These are phyloP conservation scores for Watsonalla binaria DNA, from an alignment of 2,888 invertebrate species.

Conservation along the genomic window DNA sequence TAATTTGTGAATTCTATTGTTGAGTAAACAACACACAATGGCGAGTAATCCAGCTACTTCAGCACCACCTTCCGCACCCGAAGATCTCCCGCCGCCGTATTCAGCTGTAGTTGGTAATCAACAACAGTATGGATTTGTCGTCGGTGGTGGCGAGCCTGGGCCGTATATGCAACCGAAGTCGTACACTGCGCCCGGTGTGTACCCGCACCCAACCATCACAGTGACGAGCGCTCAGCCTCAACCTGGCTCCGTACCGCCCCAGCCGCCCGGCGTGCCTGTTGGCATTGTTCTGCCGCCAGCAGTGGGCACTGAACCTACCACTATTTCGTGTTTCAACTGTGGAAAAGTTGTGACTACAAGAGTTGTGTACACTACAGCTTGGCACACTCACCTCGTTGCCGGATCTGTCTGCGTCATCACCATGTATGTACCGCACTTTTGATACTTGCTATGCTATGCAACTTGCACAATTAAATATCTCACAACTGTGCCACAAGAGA, in stretches of 20 bases:
- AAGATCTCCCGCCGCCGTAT: constrained; percentile 71
- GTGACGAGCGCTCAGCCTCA: constrained; percentile 50
- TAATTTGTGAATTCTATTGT: constrained; percentile 2
- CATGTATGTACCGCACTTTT: constrained; percentile 48
- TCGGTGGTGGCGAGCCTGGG: constrained; percentile 27
- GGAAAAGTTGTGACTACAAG: constrained; percentile 67
- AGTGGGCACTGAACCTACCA: constrained; percentile 67
- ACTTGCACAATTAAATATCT: background rate
- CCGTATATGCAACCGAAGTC: constrained; percentile 48
- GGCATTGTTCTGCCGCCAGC: constrained; percentile 59
- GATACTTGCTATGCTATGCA: background rate
- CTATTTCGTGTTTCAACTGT: constrained; percentile 67
- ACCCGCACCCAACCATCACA: constrained; percentile 56
- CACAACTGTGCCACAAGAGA: background rate
- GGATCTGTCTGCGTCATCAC: constrained; percentile 69
- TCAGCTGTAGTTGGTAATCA: constrained; percentile 65
- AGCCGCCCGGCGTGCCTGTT: constrained; percentile 46
- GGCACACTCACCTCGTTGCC: constrained; percentile 72
- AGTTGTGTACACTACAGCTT: constrained; percentile 70
- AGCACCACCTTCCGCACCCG: constrained; percentile 43
- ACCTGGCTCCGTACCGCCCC: constrained; percentile 35
- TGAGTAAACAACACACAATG: constrained; percentile 32
- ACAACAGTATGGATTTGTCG: constrained; percentile 61
- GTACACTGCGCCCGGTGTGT: constrained; percentile 63
- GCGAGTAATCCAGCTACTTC: constrained; percentile 40